phyloP scores from a whole-genome alignment of 1,140 invertebrate species.

The Pteromalus puparum region DNA sequence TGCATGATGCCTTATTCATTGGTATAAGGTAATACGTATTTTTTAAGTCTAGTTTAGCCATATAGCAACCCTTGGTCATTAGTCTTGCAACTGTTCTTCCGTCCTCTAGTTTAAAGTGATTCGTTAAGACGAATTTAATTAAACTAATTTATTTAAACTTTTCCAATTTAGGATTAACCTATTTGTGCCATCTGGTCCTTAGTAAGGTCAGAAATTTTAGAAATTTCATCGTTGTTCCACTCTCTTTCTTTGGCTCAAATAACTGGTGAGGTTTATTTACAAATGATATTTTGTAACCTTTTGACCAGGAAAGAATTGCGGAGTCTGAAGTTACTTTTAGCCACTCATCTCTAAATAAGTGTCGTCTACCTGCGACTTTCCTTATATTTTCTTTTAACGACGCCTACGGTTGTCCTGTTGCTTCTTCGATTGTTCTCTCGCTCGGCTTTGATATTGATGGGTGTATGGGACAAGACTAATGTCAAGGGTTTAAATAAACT shows the following conservation, averaged over 20 bases:
- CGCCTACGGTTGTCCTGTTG: not conserved
- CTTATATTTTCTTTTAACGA: constrained; percentile 22
- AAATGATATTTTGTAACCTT: constrained; percentile 43
- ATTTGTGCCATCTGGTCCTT: not conserved
- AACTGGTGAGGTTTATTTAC: not conserved
- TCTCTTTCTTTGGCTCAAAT: not conserved
- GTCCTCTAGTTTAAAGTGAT: constrained; percentile 19
- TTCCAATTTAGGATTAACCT: constrained; percentile 7
- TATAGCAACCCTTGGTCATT: constrained; percentile 8
- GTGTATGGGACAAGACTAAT: too few relatives aligned
- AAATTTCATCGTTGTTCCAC: not conserved
- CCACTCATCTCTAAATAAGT: constrained; percentile 37
- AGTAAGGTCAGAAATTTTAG: not conserved
- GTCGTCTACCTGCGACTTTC: constrained; percentile 29
- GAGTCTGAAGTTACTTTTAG: constrained; percentile 33
- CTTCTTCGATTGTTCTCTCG: not conserved
- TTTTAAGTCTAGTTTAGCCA: constrained; percentile 46
- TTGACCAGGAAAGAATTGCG: constrained; percentile 26
- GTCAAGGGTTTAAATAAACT: too few relatives aligned
- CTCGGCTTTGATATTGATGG: not conserved
- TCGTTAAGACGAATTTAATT: not conserved
- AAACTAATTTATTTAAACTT: not conserved
- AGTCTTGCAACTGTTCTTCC: constrained; percentile 29
- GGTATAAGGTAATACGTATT: constrained; percentile 27
- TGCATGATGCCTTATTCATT: not conserved